These are phyloP conservation scores for Galemys pyrenaicus DNA, from an alignment of 2,113 vertebrate species.

Conservation along the genomic window DNA sequence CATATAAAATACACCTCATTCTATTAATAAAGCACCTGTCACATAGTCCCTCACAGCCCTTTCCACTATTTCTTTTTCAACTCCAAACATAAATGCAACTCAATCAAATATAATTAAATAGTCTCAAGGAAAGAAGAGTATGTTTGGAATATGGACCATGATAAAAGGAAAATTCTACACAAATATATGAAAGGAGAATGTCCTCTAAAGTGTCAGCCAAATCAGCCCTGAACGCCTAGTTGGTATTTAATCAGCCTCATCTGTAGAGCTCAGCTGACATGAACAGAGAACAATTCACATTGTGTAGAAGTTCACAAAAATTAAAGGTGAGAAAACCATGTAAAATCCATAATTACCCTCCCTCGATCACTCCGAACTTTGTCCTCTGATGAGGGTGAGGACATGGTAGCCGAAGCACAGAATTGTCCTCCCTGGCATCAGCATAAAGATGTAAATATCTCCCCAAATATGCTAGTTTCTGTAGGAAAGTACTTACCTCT, in stretches of 20 bases:
- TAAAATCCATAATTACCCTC: slow-evolving; percentile 8
- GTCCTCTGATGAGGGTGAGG: background rate
- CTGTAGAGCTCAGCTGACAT: slow-evolving; percentile 33
- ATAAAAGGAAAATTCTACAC: slow-evolving; percentile 62
- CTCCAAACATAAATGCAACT: slow-evolving; percentile 24
- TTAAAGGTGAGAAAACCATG: background rate
- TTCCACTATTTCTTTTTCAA: slow-evolving; percentile 47
- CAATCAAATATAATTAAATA: slow-evolving; percentile 64
- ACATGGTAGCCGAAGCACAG: background rate
- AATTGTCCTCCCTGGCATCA: background rate
- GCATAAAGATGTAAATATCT: background rate
- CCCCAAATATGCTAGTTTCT: background rate
- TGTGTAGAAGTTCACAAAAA: slow-evolving; percentile 41
- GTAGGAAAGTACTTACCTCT: slow-evolving; percentile 8
- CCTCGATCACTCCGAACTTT: background rate
- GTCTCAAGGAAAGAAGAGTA: slow-evolving; percentile 10
- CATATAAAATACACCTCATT: background rate
- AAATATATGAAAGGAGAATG: slow-evolving; percentile 61
- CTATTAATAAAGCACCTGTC: background rate
- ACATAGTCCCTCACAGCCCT: background rate
- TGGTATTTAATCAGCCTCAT: slow-evolving; percentile 51
- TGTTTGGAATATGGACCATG: slow-evolving; percentile 6
- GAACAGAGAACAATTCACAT: slow-evolving; percentile 2
- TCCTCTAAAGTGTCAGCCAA: slow-evolving; percentile 24
- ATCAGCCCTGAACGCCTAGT: slow-evolving; percentile 35